A percentile compares a stretch with the other conserved stretches of the same genome.
Conservation (phyloP, 2,797 vertebrate genomes). For the Pantherophis alleghaniensis region DNA sequence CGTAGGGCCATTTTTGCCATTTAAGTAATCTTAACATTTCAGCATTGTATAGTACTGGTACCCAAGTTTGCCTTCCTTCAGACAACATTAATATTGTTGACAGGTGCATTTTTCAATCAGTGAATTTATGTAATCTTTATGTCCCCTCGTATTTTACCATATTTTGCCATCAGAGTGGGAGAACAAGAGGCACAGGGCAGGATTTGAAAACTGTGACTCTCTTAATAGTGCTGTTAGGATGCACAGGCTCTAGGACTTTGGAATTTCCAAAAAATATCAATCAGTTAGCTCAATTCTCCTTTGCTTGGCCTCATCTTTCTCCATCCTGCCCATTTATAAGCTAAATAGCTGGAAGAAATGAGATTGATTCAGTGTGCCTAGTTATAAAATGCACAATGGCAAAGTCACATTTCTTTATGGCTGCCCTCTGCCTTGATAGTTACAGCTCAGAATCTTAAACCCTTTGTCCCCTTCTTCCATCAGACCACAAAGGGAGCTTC, state of each 20-base stretch:
- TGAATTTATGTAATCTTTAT: not conserved
- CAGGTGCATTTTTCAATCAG: not conserved
- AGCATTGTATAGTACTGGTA: not conserved
- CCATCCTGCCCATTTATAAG: not conserved
- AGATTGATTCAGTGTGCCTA: not conserved
- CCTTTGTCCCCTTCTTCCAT: not conserved
- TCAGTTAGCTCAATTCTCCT: not conserved
- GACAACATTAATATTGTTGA: not conserved
- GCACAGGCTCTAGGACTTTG: not conserved
- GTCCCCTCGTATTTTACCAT: not conserved
- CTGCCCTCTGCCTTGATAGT: not conserved
- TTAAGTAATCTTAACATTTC: not conserved
- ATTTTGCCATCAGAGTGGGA: not conserved
- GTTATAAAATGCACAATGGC: not conserved
- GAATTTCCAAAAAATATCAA: not conserved
- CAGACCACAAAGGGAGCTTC: slow-evolving; percentile 98
- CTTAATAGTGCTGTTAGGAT: not conserved
- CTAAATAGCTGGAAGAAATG: not conserved
- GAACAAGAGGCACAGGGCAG: not conserved
- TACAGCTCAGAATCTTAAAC: not conserved
- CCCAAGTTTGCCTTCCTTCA: not conserved
- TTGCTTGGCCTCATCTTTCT: not conserved
- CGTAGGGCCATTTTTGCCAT: not conserved
- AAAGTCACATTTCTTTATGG: not conserved
- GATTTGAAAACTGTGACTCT: not conserved